Percentiles rank a stretch among this genome's conserved stretches.
Evolutionary conservation across 2,797 vertebrate species (phyloP).

Genomic region (Pitangus sulphuratus): DNA sequence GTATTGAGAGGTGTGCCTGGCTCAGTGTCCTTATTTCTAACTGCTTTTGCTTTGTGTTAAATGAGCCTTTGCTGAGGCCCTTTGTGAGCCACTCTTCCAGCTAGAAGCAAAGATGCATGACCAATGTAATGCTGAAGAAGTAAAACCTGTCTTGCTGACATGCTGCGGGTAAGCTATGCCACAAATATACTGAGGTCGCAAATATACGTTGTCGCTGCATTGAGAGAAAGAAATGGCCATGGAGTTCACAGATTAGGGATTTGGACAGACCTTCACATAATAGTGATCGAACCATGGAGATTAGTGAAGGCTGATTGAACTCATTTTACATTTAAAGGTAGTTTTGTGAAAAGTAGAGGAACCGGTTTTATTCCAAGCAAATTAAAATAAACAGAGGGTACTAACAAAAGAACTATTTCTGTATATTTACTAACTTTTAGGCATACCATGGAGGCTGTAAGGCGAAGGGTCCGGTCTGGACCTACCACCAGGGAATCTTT

Average conservation of each 20-base stretch:
- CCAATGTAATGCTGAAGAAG: not conserved
- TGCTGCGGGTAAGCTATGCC: not conserved
- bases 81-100: not conserved
- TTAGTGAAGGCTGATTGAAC: not conserved
- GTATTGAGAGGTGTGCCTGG: not conserved
- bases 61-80: not conserved
- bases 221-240: accelerated
- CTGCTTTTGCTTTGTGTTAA: not conserved
- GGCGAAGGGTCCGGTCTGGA: no score
- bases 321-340: not conserved
- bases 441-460: no score
- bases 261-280: not conserved
- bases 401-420: no score
- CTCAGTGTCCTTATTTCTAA: not conserved
- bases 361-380: no score
- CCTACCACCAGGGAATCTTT: no score
- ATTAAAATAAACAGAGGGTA: no score
- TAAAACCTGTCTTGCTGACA: not conserved
- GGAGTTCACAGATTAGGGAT: not conserved
- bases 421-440: no score
- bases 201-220: not conserved
- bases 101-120: not conserved
- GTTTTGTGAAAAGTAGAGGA: no score
- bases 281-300: not conserved
- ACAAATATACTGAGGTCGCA: not conserved